A percentile compares a stretch with the other conserved stretches of the same genome.
phyloP scores from a whole-genome alignment of 2,113 vertebrate species.

The Elephantulus edwardii region DNA sequence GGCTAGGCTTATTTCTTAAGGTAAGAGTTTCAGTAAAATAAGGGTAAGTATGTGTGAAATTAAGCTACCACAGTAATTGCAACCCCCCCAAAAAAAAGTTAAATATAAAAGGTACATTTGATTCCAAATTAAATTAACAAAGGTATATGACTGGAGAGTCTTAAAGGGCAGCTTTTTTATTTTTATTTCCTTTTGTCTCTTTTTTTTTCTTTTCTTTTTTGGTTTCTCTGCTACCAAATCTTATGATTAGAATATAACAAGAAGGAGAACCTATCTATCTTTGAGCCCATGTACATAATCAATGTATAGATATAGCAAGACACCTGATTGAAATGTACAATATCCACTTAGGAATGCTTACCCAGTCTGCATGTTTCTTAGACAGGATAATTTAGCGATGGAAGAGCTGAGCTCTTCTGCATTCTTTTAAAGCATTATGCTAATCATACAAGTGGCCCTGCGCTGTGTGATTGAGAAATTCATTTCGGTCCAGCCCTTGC shows the following conservation, averaged over 20 bases:
- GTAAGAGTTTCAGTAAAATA: slow-evolving; percentile 5
- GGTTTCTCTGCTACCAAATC: background rate
- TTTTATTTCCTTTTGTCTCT: background rate
- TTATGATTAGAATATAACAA: background rate
- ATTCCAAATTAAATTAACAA: slow-evolving; percentile 27
- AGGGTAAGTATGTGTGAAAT: background rate
- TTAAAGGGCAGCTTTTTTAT: background rate
- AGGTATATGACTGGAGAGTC: background rate
- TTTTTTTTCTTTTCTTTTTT: background rate
- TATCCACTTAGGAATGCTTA: slow-evolving; percentile 55
- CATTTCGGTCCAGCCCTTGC: slow-evolving; percentile 35
- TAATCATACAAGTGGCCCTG: slow-evolving; percentile 56
- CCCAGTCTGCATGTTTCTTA: slow-evolving; percentile 26
- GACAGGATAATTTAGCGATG: slow-evolving; percentile 21
- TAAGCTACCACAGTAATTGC: background rate
- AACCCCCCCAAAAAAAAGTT: too few species aligned
- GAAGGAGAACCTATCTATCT: background rate
- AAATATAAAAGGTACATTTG: background rate
- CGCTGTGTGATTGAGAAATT: slow-evolving; percentile 53
- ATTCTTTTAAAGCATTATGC: slow-evolving; percentile 50
- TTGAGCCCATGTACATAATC: background rate
- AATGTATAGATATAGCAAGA: background rate
- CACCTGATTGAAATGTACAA: background rate
- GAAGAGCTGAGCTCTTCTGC: background rate
- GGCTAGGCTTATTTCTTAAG: background rate